Percentiles rank a stretch among this genome's conserved stretches.
These are phyloP conservation scores for Polyommatus icarus DNA, from an alignment of 2,888 invertebrate genomes.

Conservation along the genomic window DNA sequence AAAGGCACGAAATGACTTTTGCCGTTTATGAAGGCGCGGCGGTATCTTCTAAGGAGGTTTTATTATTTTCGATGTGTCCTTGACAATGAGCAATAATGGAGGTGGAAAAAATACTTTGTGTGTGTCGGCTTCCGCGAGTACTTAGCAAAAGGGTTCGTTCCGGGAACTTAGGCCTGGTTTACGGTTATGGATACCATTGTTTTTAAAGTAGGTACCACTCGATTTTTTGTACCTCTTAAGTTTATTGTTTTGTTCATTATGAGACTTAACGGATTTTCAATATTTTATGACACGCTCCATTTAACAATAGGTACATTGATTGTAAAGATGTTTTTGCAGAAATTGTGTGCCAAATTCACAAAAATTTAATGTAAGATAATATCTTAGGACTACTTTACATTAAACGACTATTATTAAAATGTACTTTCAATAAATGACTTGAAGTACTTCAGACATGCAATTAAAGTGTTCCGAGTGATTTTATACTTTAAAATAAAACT, in stretches of 20 bases:
- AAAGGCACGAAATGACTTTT: constrained; percentile 19
- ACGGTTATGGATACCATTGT: constrained; percentile 10
- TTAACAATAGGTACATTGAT: neutral
- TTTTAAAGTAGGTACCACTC: constrained; percentile 26
- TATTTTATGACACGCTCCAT: neutral
- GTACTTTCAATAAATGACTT: neutral
- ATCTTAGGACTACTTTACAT: neutral
- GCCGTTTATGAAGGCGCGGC: constrained; percentile 46
- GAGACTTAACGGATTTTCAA: neutral
- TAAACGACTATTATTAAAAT: neutral
- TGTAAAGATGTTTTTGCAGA: neutral
- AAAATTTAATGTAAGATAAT: too few relatives aligned
- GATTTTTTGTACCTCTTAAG: neutral
- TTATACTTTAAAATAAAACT: constrained; percentile 4
- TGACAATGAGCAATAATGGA: constrained; percentile 53
- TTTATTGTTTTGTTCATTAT: constrained; percentile 20
- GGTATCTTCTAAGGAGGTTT: constrained; percentile 45
- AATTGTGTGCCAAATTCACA: neutral
- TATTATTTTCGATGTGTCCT: constrained; percentile 62
- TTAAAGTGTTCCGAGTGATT: constrained; percentile 7
- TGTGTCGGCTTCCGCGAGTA: constrained; percentile 61
- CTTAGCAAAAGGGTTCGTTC: constrained; percentile 14
- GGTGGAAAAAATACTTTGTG: constrained; percentile 48
- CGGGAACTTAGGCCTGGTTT: constrained; percentile 13
- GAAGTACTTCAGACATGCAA: neutral